Evolutionary conservation across 1,140 invertebrate species (phyloP).

Genomic region (Habropoda laboriosa): DNA sequence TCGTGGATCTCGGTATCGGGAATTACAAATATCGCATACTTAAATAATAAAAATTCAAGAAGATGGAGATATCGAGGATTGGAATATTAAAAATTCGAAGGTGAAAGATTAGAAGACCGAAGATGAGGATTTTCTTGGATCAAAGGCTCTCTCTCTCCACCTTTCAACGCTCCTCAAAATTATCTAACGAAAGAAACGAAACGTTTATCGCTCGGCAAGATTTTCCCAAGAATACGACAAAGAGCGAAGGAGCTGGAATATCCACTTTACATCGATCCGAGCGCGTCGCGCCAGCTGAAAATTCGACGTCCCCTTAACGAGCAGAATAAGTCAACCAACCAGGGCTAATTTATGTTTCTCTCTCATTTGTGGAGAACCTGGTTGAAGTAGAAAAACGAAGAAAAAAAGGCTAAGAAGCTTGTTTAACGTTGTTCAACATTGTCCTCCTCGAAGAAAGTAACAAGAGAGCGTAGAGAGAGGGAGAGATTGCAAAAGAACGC

Average conservation of each 20-base stretch:
- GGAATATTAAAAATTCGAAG: too few relatives aligned
- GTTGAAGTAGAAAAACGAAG: not conserved
- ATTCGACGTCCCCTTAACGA: not conserved
- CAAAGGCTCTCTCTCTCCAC: too few relatives aligned
- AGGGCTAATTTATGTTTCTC: not conserved
- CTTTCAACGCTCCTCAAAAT: slow-evolving; percentile 10
- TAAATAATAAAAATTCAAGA: too few relatives aligned
- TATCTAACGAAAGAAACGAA: slow-evolving; percentile 31
- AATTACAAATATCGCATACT: too few relatives aligned
- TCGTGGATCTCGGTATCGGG: too few relatives aligned
- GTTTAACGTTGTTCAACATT: not conserved
- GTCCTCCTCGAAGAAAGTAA: not conserved
- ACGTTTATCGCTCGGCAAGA: slow-evolving; percentile 31
- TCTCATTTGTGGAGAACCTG: too few relatives aligned
- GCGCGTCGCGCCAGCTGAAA: too few relatives aligned
- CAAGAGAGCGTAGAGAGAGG: too few relatives aligned
- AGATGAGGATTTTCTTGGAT: too few relatives aligned
- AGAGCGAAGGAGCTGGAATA: not conserved
- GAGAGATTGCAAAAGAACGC: not conserved
- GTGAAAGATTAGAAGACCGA: too few relatives aligned
- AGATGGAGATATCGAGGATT: not conserved
- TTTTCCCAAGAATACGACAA: slow-evolving; percentile 7
- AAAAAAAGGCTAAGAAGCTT: too few relatives aligned
- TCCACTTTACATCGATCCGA: not conserved
- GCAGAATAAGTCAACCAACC: not conserved